Evolutionary conservation across 2,797 vertebrate genomes (phyloP), one percentile per base, ranked within the genome.

Genomic region (Knipowitschia caucasica): DNA sequence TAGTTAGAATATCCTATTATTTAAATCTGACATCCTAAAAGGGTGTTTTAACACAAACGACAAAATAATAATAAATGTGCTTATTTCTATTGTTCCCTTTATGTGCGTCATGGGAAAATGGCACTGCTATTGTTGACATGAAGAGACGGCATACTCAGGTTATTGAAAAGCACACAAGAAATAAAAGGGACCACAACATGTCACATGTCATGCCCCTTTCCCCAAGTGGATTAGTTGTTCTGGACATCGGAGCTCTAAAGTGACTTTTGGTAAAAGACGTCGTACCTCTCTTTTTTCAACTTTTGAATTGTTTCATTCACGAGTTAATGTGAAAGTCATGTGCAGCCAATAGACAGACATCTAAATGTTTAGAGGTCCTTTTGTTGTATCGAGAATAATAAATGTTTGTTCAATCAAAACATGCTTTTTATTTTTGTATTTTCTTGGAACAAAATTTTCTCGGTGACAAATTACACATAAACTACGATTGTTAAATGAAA

Each of bases 361-460:
- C 67, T 84, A 77, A 80, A 86, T 92, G 90, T 92, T 84, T 75
- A 85, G 88, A 89, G 88, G 87, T 91, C 85, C 87, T 89, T 87
- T 88, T 88, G 92, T 90, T 96, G 93, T 96, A 93, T 91, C 81
- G 78, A 90, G 69, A 89, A 90, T 89, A 99, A 99, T 98, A 99
- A 99, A 98, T 95, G 93, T 96, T 92, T 92, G 92, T 96, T 93
- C 36, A 14, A 30, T 25, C 14, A 26, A 33, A 67, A 27, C 69
- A 75, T 43, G 56, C 59, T 74, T 69, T 71, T 49, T 70, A 64
- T 55, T 62, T 70, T 56, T 54, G 46, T 70, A 64, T 55, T 62
- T 70, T 56, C 53, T 74, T 69, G 49, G 40, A 34, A 30, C 4
- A 18, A 24, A 38, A 17, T 39, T 21, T 20, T 18, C 36, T 39